These are phyloP conservation scores for Neosilurus mollespiculum DNA, from an alignment of 2,797 vertebrate species.

Conservation along the genomic window DNA sequence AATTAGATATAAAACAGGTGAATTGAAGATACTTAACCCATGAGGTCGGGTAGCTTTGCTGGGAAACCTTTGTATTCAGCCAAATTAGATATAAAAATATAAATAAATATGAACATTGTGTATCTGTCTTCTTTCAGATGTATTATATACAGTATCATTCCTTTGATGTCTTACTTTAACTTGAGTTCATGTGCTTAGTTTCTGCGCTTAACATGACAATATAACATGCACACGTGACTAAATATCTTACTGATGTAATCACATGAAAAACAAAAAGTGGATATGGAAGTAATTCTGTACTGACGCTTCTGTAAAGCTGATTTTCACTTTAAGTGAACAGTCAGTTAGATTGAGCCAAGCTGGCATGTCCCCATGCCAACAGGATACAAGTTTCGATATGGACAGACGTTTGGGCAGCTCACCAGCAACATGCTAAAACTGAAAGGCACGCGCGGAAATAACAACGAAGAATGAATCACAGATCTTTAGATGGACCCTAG, in stretches of 20 bases:
- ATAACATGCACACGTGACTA: not conserved
- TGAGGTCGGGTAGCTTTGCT: too few relatives aligned
- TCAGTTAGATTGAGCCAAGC: not conserved
- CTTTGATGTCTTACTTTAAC: not conserved
- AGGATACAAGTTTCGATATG: constrained; percentile 77
- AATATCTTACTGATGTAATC: not conserved
- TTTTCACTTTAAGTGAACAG: not conserved
- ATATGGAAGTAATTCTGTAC: not conserved
- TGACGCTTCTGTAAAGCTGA: not conserved
- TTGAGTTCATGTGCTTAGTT: not conserved
- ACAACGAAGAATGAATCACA: not conserved
- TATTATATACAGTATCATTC: not conserved
- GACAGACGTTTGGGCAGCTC: constrained; percentile 71
- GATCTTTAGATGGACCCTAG: constrained; percentile 30
- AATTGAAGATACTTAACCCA: too few relatives aligned
- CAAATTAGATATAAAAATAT: too few relatives aligned
- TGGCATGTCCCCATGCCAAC: constrained; percentile 30
- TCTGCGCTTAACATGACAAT: not conserved
- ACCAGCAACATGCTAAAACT: constrained; percentile 68
- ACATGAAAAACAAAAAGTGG: not conserved
- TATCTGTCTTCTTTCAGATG: not conserved
- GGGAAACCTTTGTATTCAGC: too few relatives aligned
- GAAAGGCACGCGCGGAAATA: constrained; percentile 48
- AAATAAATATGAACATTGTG: too few relatives aligned
- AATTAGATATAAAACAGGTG: too few relatives aligned